Evolutionary conservation across 2,888 invertebrate species (phyloP).

Genomic region (Pilophorus perplexus): DNA sequence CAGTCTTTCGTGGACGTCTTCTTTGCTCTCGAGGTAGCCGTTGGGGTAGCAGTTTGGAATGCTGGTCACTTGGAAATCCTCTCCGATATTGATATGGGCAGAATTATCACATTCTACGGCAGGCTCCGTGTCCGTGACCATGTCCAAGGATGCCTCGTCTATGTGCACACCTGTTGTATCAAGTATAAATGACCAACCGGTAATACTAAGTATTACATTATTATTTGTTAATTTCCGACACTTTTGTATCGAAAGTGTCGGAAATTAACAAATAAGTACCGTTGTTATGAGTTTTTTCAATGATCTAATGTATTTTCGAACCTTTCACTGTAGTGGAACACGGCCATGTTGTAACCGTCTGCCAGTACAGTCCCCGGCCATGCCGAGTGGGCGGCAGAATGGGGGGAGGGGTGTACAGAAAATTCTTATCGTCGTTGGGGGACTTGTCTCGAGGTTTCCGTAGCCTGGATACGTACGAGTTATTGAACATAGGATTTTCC

Average conservation of each 20-base stretch:
- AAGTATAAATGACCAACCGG: too few relatives aligned
- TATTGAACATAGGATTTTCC: slow-evolving; percentile 53
- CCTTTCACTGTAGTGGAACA: slow-evolving; percentile 49
- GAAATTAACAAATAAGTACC: neutral
- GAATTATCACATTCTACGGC: slow-evolving; percentile 56
- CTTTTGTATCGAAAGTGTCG: neutral
- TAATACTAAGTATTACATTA: too few relatives aligned
- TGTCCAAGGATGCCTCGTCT: slow-evolving; percentile 3
- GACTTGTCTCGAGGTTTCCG: slow-evolving; percentile 49
- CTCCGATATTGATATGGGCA: slow-evolving; percentile 83
- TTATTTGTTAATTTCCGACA: too few relatives aligned
- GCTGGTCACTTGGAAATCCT: slow-evolving; percentile 69
- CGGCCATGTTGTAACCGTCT: slow-evolving; percentile 53
- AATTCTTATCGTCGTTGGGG: slow-evolving; percentile 46
- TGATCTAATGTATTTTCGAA: too few relatives aligned
- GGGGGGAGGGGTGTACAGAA: slow-evolving; percentile 88
- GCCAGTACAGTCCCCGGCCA: slow-evolving; percentile 79
- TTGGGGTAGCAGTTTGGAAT: slow-evolving; percentile 48
- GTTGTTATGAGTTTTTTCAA: too few relatives aligned
- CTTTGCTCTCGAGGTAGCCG: slow-evolving; percentile 6
- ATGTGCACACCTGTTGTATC: slow-evolving; percentile 1
- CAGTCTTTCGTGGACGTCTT: slow-evolving; percentile 29
- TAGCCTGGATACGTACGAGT: slow-evolving; percentile 56
- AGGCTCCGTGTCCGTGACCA: slow-evolving; percentile 10
- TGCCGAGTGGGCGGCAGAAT: slow-evolving; percentile 88